phyloP scores from a whole-genome alignment of 2,888 invertebrate genomes.

The Athrips mouffetella region DNA sequence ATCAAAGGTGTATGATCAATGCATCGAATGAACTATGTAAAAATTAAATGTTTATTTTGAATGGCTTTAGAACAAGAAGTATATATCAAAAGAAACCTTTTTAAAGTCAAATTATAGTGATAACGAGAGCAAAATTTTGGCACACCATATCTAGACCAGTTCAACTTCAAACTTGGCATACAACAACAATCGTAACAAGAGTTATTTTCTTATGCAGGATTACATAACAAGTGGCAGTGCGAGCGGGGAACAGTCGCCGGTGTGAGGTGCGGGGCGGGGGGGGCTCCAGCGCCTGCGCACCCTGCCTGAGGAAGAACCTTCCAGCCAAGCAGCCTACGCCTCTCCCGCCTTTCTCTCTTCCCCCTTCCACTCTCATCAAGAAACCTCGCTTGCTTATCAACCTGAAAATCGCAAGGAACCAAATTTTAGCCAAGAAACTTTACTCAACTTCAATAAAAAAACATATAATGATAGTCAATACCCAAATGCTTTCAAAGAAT shows the following conservation, averaged over 20 bases:
- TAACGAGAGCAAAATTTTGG: too few species aligned
- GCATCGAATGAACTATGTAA: too few species aligned
- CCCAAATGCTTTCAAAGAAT: neutral
- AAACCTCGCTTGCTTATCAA: slow-evolving; percentile 1
- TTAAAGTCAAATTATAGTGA: too few species aligned
- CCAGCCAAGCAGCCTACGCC: slow-evolving; percentile 43
- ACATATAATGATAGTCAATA: too few species aligned
- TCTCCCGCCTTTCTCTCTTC: slow-evolving; percentile 49
- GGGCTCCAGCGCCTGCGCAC: slow-evolving; percentile 69
- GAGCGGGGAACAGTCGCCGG: slow-evolving; percentile 71
- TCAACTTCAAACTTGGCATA: too few species aligned
- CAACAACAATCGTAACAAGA: too few species aligned
- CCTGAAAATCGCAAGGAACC: neutral
- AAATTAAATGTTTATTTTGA: too few species aligned
- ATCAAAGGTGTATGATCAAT: too few species aligned
- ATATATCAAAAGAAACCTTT: too few species aligned
- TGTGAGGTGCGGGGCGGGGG: slow-evolving; percentile 75
- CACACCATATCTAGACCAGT: too few species aligned
- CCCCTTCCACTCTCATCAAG: too few species aligned
- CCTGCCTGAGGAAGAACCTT: slow-evolving; percentile 63
- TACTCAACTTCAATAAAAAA: neutral
- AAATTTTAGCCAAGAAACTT: neutral
- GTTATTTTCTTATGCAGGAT: slow-evolving; percentile 47
- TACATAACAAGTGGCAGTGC: slow-evolving; percentile 71
- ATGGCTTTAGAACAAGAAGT: too few species aligned